Percentiles rank a stretch among this genome's conserved stretches.
Evolutionary conservation across 1,140 invertebrate genomes (phyloP).

Genomic region (Pogonomyrmex californicus): DNA sequence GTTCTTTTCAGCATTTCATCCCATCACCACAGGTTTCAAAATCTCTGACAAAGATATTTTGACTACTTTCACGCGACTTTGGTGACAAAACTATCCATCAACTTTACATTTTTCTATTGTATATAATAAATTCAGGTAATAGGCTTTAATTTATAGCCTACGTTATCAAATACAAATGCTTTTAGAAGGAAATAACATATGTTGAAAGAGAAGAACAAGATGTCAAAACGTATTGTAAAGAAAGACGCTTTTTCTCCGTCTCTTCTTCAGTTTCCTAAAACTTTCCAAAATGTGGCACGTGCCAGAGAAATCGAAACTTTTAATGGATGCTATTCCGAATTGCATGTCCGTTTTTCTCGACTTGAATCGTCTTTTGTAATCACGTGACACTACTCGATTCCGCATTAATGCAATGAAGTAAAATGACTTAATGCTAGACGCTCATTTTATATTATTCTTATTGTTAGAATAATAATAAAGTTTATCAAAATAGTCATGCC

Average conservation of each 20-base stretch:
- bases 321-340: not conserved
- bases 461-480: not conserved
- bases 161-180: not conserved
- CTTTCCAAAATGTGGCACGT: not conserved
- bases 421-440: conserved; percentile 15
- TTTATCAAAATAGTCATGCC: not conserved
- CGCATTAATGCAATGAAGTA: not conserved
- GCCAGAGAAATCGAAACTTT: not conserved
- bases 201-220: not conserved
- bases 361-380: not conserved
- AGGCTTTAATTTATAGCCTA: not conserved
- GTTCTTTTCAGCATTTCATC: not conserved
- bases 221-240: conserved; percentile 16
- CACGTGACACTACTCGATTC: not conserved
- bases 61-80: not conserved
- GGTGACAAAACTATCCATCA: too few relatives aligned
- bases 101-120: not conserved
- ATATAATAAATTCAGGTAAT: not conserved
- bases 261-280: conserved; percentile 5
- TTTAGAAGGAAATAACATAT: not conserved
- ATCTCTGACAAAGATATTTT: not conserved
- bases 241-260: not conserved
- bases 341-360: not conserved
- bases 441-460: not conserved
- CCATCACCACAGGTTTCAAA: not conserved